Evolutionary conservation across 2,113 vertebrate genomes (phyloP), one percentile per base, ranked within the genome.

Genomic region (Cryptomyrus ogoouensis): DNA sequence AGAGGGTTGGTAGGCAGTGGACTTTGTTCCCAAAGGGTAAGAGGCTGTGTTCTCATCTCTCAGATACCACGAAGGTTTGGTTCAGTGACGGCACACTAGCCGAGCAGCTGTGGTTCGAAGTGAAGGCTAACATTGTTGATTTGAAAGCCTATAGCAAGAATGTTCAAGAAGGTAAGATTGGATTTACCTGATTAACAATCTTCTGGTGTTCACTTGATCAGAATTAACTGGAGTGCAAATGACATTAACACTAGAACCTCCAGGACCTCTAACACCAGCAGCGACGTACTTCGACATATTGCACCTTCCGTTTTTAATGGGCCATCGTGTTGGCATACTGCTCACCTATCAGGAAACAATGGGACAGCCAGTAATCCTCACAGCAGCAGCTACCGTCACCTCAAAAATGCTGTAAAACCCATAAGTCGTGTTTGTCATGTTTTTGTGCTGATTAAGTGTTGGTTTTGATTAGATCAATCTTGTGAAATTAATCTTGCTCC

Each of bases 41-140:
- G 13, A 44, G 9, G 19, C 9, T 46, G n/a, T 66, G 62, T 70
- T 46, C 6, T 44, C n/a, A 21, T 50, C 83, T 47, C 91, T 70
- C 92, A 97, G 97, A 92, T 90, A 96, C 93, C 91, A 95, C 94
- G 44, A 96, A 94, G 91, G 91, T 98, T 87, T 98, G 98, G 97
- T 96, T 96, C 90, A 95, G 93, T 89, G 96, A 95, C 0, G 92
- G 94, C 87, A 95, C 95, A 49, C 91, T 92, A 24, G 91, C 91
- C 0, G 93, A 95, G 86, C 96, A 93, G n/a, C 88, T 95, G 91
- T 98, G 97, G 97, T 98, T 98, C 92, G 94, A 94, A 0, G 92
- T 97, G 53, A 94, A 95, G 49, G 93, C 96, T 15, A 91, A 96
- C 89, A 94, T 98, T 88, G 89, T 97, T 88, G 91, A 93, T 91